Conservation (phyloP, 2,797 vertebrate species). For the Bufotes viridis region DNA sequence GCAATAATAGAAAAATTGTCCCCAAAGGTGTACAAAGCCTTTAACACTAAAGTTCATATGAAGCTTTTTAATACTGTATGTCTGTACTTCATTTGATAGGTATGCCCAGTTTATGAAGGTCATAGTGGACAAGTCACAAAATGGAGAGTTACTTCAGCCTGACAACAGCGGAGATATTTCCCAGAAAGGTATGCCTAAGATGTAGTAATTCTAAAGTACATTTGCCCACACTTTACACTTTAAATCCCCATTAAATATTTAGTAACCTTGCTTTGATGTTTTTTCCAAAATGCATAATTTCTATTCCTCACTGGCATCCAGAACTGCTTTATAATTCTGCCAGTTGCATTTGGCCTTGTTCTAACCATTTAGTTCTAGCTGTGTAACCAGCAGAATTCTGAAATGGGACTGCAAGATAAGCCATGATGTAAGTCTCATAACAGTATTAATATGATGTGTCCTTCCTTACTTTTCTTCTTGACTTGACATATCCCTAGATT, state of each 20-base stretch:
- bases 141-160: conserved; percentile 22
- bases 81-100: conserved; percentile 64
- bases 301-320: too few relatives aligned
- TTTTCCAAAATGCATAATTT: too few relatives aligned
- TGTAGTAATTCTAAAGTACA: background rate
- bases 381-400: background rate
- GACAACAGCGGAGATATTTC: background rate
- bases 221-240: background rate
- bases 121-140: conserved; percentile 52
- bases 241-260: background rate
- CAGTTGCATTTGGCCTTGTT: too few relatives aligned
- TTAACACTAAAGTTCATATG: too few relatives aligned
- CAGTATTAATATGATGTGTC: too few relatives aligned
- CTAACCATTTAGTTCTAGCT: too few relatives aligned
- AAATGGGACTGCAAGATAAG: background rate
- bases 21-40: background rate
- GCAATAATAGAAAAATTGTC: too few relatives aligned
- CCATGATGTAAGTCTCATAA: too few relatives aligned
- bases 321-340: too few relatives aligned
- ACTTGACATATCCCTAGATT: too few relatives aligned
- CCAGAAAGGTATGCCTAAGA: conserved; percentile 1
- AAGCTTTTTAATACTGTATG: background rate
- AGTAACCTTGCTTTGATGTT: too few relatives aligned
- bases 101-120: conserved; percentile 74
- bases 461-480: too few relatives aligned